phyloP scores from a whole-genome alignment of 2,797 vertebrate species.

The Gymnodraco acuticeps region DNA sequence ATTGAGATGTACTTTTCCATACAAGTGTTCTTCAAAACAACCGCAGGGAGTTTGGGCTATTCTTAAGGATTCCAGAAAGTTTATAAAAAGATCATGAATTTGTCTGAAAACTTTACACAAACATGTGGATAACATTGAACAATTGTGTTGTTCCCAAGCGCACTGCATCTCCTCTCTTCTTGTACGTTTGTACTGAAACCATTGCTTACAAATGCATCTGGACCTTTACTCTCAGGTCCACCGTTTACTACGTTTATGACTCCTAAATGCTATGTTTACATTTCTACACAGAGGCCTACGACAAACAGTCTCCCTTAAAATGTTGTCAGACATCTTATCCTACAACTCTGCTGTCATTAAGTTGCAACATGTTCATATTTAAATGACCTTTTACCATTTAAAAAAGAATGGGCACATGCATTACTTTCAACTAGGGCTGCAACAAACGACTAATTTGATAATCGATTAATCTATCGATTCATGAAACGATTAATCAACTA shows the following conservation, averaged over 20 bases:
- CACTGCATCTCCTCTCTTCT: background rate
- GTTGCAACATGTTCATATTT: background rate
- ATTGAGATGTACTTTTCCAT: background rate
- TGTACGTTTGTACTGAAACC: background rate
- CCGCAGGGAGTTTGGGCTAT: background rate
- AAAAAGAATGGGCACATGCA: background rate
- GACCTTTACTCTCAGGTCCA: no score
- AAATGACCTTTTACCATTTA: background rate
- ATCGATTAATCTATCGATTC: no score
- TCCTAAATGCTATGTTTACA: background rate
- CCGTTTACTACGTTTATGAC: no score
- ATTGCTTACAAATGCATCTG: no score
- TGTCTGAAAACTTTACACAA: background rate
- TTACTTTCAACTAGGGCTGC: background rate
- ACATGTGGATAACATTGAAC: slow-evolving; percentile 3
- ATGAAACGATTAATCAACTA: no score
- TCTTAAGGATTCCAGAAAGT: background rate
- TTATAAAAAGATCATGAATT: background rate
- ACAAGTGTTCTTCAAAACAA: slow-evolving; percentile 1
- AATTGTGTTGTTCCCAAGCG: background rate
- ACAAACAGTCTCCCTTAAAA: background rate
- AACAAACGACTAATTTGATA: no score
- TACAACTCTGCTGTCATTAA: background rate
- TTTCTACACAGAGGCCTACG: background rate
- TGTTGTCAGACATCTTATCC: background rate